Evolutionary conservation across 2,113 vertebrate species (phyloP), one percentile per base, ranked within the genome.

Genomic region (Malurus alboscapulatus): DNA sequence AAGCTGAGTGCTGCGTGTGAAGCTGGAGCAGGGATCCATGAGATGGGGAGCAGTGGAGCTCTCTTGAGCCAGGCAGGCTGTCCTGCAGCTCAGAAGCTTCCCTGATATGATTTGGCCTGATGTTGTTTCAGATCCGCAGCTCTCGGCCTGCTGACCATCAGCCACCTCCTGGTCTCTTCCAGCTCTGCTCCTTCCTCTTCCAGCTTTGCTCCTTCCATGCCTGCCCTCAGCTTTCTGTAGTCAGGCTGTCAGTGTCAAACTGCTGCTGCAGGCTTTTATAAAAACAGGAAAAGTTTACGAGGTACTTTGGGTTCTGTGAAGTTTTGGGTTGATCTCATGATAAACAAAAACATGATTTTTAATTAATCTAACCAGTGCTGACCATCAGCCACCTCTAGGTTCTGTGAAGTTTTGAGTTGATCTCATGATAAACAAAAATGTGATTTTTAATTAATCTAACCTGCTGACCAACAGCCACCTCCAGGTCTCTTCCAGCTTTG

Each of bases 271-370:
- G 40, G 21, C 58, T 83, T 42, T 38, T 76, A 18, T 59, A 47
- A 69, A 90, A 76, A 38, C n/a, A 50, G 14, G 17, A 58, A 32
- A 87, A 72, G 25, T 87, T 72, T 93, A 29, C 6, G 14, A 22
- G n/a, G 32, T 76, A 34, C 34, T 72, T n/a, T n/a, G 19, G 6
- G 6, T 66, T 91, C 45, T 85, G 19, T 34, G 26, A 8, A 50
- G 12, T 68, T 87, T 79, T 65, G 54, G 25, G 50, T 54, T 13
- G 2, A 87, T 62, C 40, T 63, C 13, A 27, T 45, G 45, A 34
- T 66, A 47, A 91, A 91, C 10, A 91, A 79, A 76, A 94, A 38
- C 36, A 20, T 66, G 63, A 13, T 66, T 91, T 89, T 76, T 76
- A 87, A 65, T 89, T 91, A 76, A 90, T 62, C 16, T 62, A 69